Conservation (phyloP, 2,797 vertebrate genomes). For the Myripristis jacobus region DNA sequence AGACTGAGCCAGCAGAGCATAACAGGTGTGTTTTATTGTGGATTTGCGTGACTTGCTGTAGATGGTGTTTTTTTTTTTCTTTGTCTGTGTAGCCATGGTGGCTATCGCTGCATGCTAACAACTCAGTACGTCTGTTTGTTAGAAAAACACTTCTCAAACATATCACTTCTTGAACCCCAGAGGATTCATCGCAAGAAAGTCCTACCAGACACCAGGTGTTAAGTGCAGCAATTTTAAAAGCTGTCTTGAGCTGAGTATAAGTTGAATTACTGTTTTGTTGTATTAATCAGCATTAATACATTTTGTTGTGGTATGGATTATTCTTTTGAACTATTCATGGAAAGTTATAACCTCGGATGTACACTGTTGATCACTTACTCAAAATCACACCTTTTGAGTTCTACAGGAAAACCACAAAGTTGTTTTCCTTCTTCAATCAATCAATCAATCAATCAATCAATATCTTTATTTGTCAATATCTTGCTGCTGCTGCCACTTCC, state of each 20-base stretch:
- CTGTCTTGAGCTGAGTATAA: slow-evolving; percentile 6
- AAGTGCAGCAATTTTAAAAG: slow-evolving; percentile 34
- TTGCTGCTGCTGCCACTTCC: not conserved
- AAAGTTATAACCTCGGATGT: no score
- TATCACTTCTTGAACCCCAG: not conserved
- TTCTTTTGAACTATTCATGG: slow-evolving; percentile 71
- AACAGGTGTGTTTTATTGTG: no score
- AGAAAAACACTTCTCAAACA: not conserved
- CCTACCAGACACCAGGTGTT: slow-evolving; percentile 22
- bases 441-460: no score
- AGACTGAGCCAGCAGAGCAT: no score
- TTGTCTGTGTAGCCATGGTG: no score
- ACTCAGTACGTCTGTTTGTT: no score
- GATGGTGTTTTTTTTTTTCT: no score
- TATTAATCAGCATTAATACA: slow-evolving; percentile 24
- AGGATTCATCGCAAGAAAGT: slow-evolving; percentile 5
- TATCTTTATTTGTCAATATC: no score
- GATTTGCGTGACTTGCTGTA: no score
- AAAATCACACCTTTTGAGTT: slow-evolving; percentile 31
- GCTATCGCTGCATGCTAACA: no score
- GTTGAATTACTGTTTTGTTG: slow-evolving; percentile 4
- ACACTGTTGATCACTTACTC: no score
- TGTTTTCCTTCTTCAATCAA: slow-evolving; percentile 19
- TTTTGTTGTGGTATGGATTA: slow-evolving; percentile 41
- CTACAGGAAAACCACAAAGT: slow-evolving; percentile 40